Base-by-base conservation (phyloP, 2,888 invertebrate genomes). In the Calliphora vomitoria region DNA sequence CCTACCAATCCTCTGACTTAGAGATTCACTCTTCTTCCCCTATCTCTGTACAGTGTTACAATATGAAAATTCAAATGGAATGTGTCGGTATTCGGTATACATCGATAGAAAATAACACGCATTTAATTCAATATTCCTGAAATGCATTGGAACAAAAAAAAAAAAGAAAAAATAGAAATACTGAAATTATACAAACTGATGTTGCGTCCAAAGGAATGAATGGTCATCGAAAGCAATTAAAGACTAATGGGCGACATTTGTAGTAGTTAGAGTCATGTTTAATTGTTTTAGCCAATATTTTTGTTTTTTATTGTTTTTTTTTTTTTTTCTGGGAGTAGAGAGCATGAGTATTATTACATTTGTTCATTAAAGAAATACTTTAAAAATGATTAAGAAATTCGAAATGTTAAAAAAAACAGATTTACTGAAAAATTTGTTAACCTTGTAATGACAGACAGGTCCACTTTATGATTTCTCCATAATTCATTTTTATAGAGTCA, bases 111-210 rank as follows among this genome's bases (percentile, higher is more conserved):
- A 81, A 81, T 81, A 81, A 71, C 75, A 82, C 82, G 78, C 82
- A 87, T 87, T 85, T 85, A 87, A 87, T 87, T 87, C 82, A 87
- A 87, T 85, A 75, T 74, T 83, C 80, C 53, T 38, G 53, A n/a
- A 81, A 75, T 80, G 35, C 74, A 72, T 62, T 72, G 11, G 0
- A 55, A 10, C 3, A 55, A 68, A 75, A 74, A 74, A 60, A 76
- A 53, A 38, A 44, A 47, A 3, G 44, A 74, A 74, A 50, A 41
- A 38, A 58, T 18, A n/a, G 66, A 69, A 71, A 18, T 44, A 64
- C 25, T 1, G 20, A 74, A 68, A 55, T 72, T 55, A 58, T 66
- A 55, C 55, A 71, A 53, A 64, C 75, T 76, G 41, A 50, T 66
- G 68, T 47, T 78, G 71, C 53, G 55, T 18, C 53, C 76, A 64